Percentiles rank a stretch among this genome's conserved stretches.
These are phyloP conservation scores for Pachliopta kotzebuea DNA, from an alignment of 2,888 invertebrate species.

Conservation along the genomic window DNA sequence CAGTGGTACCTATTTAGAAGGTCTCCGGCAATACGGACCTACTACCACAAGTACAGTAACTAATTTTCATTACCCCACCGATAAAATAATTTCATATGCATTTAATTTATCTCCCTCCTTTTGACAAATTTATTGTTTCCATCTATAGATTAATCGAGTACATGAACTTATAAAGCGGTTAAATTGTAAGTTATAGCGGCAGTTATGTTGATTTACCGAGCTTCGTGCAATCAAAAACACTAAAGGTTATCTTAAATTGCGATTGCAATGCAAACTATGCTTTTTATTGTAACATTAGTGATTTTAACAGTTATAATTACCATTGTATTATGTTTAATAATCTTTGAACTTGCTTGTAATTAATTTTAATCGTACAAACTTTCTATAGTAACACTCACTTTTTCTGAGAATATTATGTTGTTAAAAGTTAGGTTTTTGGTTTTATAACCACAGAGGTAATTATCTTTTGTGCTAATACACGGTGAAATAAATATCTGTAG, in stretches of 20 bases:
- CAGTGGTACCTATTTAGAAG: too few species aligned
- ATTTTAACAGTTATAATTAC: neutral
- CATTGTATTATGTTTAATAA: neutral
- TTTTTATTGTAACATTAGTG: neutral
- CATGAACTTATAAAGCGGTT: slow-evolving; percentile 17
- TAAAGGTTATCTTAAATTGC: slow-evolving; percentile 22
- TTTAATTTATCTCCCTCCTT: neutral
- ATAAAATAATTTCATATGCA: neutral
- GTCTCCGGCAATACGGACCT: too few species aligned
- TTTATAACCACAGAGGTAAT: too few species aligned
- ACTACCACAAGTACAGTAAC: too few species aligned
- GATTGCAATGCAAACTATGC: neutral
- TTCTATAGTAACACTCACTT: too few species aligned
- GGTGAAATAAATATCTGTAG: too few species aligned
- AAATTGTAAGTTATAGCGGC: slow-evolving; percentile 12
- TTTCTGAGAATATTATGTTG: too few species aligned
- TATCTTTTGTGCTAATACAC: neutral
- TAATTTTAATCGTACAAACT: too few species aligned
- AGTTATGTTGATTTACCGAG: slow-evolving; percentile 19
- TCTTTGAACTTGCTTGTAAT: too few species aligned
- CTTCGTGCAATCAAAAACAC: slow-evolving; percentile 6
- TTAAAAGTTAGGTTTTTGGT: too few species aligned
- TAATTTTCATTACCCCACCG: neutral
- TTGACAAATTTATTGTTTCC: slow-evolving; percentile 4
- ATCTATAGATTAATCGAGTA: slow-evolving; percentile 3